Conservation (phyloP, 2,113 vertebrate species). For the Anas platyrhynchos region DNA sequence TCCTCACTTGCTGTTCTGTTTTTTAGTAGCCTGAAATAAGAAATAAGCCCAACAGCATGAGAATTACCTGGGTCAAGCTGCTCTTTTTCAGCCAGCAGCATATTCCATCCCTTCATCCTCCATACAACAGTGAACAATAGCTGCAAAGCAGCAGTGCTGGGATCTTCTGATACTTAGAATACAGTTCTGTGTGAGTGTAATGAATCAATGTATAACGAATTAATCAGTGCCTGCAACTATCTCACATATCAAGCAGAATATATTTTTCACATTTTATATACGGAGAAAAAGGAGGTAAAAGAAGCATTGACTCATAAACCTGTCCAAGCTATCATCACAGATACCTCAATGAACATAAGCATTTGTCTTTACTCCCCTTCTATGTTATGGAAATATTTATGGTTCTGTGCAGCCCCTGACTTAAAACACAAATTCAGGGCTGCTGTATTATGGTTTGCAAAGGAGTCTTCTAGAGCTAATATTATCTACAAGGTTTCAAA, state of each 20-base stretch:
- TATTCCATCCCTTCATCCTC: neutral
- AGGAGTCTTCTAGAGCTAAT: neutral
- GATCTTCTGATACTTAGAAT: neutral
- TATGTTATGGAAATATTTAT: neutral
- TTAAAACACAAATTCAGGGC: neutral
- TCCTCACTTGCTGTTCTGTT: slow-evolving; percentile 40
- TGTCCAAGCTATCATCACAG: neutral
- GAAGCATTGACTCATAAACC: neutral
- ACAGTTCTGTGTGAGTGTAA: neutral
- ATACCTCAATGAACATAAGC: neutral
- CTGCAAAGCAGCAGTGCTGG: neutral
- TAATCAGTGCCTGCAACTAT: neutral
- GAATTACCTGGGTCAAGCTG: slow-evolving; percentile 1
- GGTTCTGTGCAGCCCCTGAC: neutral
- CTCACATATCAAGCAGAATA: accelerated
- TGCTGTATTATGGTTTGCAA: neutral
- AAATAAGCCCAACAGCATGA: slow-evolving; percentile 3
- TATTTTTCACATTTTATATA: neutral
- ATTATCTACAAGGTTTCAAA: neutral
- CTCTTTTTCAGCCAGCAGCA: neutral
- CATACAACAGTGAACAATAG: neutral
- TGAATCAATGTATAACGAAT: neutral
- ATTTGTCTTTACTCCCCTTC: neutral
- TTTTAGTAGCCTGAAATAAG: slow-evolving; percentile 47
- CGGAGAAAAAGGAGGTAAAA: neutral